Conservation (phyloP, 2,113 vertebrate species). For the Egretta garzetta region DNA sequence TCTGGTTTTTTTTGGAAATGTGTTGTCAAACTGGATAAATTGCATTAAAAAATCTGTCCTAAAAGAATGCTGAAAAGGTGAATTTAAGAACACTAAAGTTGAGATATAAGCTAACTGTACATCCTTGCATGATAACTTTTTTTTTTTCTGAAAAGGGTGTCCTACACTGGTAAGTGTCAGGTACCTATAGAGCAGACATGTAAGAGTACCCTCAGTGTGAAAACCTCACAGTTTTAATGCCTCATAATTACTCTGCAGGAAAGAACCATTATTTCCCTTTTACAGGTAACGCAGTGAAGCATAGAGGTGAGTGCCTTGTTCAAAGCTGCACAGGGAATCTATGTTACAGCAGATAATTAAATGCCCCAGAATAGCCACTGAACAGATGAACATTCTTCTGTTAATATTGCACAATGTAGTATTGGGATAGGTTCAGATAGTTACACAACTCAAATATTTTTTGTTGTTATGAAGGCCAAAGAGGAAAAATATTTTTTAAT, state of each 20-base stretch:
- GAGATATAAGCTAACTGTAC: neutral
- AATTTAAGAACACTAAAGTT: neutral
- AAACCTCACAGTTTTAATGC: neutral
- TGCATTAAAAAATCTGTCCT: neutral
- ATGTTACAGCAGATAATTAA: neutral
- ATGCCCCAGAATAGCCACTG: neutral
- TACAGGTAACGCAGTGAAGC: neutral
- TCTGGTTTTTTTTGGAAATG: neutral
- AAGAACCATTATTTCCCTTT: neutral
- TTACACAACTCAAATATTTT: neutral
- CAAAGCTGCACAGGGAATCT: neutral
- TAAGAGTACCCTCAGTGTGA: neutral
- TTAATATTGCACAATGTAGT: neutral
- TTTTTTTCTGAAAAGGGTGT: neutral
- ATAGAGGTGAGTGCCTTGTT: neutral
- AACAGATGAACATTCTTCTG: neutral
- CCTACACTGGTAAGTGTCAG: neutral
- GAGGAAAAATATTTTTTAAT: neutral
- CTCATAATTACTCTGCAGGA: neutral
- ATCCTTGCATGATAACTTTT: neutral
- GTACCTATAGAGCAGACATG: neutral
- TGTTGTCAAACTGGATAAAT: neutral
- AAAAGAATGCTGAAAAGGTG: neutral
- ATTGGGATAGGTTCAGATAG: neutral
- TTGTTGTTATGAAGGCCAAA: neutral